These are phyloP conservation scores for Scytalopus superciliaris DNA, from an alignment of 2,113 vertebrate genomes.

Conservation along the genomic window DNA sequence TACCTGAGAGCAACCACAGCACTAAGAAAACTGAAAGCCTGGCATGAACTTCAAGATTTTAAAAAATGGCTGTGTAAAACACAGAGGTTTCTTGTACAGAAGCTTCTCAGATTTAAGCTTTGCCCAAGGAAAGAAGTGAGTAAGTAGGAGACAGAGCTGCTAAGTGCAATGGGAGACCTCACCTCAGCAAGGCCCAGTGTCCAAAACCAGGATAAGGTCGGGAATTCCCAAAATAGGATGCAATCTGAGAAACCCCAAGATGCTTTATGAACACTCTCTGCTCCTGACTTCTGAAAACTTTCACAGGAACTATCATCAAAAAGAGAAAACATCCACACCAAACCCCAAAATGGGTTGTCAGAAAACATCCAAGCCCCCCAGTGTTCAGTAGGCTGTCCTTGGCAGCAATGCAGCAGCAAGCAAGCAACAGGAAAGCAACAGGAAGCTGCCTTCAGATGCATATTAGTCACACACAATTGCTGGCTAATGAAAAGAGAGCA, in stretches of 20 bases:
- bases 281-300: background rate
- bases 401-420: background rate
- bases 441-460: background rate
- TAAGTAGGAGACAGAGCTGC: background rate
- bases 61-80: background rate
- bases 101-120: background rate
- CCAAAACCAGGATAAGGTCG: background rate
- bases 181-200: background rate
- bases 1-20: background rate
- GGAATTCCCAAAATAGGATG: background rate
- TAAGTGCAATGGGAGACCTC: rapidly evolving
- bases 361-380: background rate
- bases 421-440: background rate
- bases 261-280: background rate
- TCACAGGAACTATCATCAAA: background rate
- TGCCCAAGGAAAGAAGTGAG: background rate
- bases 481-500: background rate
- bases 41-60: background rate
- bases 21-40: background rate
- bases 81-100: background rate
- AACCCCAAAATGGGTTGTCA: background rate
- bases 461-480: background rate
- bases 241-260: background rate
- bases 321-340: background rate
- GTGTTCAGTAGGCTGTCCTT: background rate